These are phyloP conservation scores for Kryptolebias marmoratus DNA, from an alignment of 2,113 vertebrate species.

Conservation along the genomic window DNA sequence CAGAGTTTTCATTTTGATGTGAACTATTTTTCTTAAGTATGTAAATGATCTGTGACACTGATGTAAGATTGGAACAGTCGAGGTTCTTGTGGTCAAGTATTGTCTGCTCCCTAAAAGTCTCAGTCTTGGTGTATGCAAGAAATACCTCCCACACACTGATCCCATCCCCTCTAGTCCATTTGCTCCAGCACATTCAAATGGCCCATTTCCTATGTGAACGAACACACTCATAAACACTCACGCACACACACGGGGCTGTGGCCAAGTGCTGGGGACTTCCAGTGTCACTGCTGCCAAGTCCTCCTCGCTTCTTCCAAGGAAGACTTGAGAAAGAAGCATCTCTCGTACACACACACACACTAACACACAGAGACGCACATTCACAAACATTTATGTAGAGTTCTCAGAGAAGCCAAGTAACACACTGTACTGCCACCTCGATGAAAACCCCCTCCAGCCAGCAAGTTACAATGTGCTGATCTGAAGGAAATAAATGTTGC, in stretches of 20 bases:
- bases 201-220: constrained; percentile 61
- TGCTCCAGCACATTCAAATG: constrained; percentile 67
- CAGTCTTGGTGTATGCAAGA: constrained; percentile 67
- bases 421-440: constrained; percentile 43
- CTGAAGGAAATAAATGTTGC: constrained; percentile 63
- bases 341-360: background rate
- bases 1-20: constrained; percentile 30
- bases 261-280: constrained; percentile 81
- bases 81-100: constrained; percentile 56
- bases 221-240: constrained; percentile 41
- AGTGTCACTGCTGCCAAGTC: constrained; percentile 76
- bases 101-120: constrained; percentile 65
- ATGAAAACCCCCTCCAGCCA: constrained; percentile 54
- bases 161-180: constrained; percentile 34
- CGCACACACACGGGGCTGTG: constrained; percentile 39
- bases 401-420: constrained; percentile 38
- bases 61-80: constrained; percentile 56
- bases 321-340: constrained; percentile 54
- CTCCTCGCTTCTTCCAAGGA: constrained; percentile 69
- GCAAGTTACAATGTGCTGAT: constrained; percentile 63
- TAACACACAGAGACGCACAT: constrained; percentile 21
- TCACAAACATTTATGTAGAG: constrained; percentile 14
- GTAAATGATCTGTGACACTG: constrained; percentile 55
- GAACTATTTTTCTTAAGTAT: constrained; percentile 39
- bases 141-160: constrained; percentile 75